phyloP scores from a whole-genome alignment of 1,140 invertebrate genomes.

The Arion vulgaris region DNA sequence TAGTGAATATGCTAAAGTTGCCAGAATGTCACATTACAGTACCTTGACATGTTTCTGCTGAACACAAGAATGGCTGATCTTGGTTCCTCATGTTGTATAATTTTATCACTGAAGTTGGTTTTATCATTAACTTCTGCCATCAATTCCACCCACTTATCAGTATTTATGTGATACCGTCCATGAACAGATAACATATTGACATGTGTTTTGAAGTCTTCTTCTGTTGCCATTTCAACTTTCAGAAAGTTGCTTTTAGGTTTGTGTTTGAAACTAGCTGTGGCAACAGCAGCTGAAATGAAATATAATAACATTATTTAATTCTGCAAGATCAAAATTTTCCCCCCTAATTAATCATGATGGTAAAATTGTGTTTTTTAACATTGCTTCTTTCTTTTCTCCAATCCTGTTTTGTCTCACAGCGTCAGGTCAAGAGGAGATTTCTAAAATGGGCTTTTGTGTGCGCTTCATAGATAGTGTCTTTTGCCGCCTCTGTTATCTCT shows the following conservation, averaged over 20 bases:
- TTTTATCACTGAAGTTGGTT: background rate
- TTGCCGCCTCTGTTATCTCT: too few relatives aligned
- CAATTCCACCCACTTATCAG: background rate
- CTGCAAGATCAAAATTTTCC: too few relatives aligned
- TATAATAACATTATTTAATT: background rate
- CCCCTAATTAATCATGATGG: too few relatives aligned
- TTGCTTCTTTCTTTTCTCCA: too few relatives aligned
- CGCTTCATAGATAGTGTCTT: too few relatives aligned
- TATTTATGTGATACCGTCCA: background rate
- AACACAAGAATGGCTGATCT: conserved; percentile 6
- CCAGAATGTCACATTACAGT: too few relatives aligned
- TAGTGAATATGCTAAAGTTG: too few relatives aligned
- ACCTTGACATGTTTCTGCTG: conserved; percentile 14
- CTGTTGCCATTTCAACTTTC: conserved; percentile 22
- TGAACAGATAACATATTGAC: background rate
- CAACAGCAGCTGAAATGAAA: background rate
- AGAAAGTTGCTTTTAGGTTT: background rate
- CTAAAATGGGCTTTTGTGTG: too few relatives aligned
- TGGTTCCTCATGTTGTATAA: background rate
- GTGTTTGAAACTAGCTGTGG: background rate
- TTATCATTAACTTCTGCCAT: background rate
- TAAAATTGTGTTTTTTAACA: too few relatives aligned
- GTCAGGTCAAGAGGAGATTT: too few relatives aligned
- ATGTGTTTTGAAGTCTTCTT: conserved; percentile 14
- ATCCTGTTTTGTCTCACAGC: too few relatives aligned